Evolutionary conservation across 2,888 invertebrate species (phyloP).

Genomic region (Synergus itoensis): DNA sequence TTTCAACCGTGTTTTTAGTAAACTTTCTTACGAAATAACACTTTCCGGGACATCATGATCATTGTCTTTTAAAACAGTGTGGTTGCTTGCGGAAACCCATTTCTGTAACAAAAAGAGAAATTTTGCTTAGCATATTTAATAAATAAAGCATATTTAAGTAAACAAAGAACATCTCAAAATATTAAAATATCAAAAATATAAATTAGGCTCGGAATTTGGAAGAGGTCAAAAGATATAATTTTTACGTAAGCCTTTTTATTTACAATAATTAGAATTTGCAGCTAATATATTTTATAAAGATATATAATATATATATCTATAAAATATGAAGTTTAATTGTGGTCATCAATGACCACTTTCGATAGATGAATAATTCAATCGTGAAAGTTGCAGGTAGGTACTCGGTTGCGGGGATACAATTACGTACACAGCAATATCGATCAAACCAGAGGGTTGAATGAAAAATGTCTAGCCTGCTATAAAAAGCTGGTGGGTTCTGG

Average conservation of each 20-base stretch:
- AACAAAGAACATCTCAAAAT: too few species aligned
- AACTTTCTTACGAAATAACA: not conserved
- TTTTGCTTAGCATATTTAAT: not conserved
- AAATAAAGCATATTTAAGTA: too few species aligned
- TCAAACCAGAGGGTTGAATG: conserved; percentile 31
- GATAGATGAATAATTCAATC: conserved; percentile 25
- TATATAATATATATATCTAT: not conserved
- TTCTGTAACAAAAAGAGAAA: conserved; percentile 33
- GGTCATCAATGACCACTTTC: not conserved
- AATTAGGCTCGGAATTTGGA: too few species aligned
- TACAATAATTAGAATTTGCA: not conserved
- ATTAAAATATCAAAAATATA: too few species aligned
- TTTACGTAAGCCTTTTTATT: not conserved
- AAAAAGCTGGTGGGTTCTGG: not conserved
- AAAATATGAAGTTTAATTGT: not conserved
- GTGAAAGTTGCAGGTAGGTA: not conserved
- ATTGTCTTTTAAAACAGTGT: not conserved
- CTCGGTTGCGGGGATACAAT: conserved; percentile 39
- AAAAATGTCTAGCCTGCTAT: not conserved
- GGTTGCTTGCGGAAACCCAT: not conserved
- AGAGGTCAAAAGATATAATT: not conserved
- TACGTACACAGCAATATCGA: conserved; percentile 22
- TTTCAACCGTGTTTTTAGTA: not conserved
- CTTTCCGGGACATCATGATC: not conserved
- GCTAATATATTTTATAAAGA: too few species aligned